Evolutionary conservation across 2,113 vertebrate genomes (phyloP).

Genomic region (Manacus vitellinus): DNA sequence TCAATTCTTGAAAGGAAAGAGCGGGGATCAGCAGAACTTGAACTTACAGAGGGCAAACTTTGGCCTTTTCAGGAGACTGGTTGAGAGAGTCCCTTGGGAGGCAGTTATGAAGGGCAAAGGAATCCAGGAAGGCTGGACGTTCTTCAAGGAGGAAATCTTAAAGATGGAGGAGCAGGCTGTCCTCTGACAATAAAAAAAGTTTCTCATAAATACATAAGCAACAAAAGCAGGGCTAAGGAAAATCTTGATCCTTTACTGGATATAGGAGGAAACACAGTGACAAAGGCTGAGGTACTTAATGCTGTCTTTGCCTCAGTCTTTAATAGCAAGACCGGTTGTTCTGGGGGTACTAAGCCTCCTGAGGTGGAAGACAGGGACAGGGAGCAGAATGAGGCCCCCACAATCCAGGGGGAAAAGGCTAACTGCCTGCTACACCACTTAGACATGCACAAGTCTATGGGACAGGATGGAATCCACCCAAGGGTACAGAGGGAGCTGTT

Average conservation of each 20-base stretch:
- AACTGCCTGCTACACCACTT: not conserved
- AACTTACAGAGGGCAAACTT: not conserved
- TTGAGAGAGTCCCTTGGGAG: not conserved
- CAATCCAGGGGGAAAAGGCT: not conserved
- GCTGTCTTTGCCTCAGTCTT: not conserved
- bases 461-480: not conserved
- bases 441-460: not conserved
- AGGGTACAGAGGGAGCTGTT: not conserved
- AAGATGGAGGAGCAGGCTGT: fast-evolving
- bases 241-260: not conserved
- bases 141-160: not conserved
- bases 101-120: not conserved
- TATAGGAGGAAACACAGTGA: not conserved
- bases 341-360: not conserved
- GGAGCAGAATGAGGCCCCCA: not conserved
- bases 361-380: not conserved
- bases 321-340: not conserved
- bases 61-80: not conserved
- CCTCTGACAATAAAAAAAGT: not conserved
- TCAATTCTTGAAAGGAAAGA: not conserved
- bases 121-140: not conserved
- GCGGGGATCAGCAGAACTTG: not conserved
- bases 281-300: not conserved
- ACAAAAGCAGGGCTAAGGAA: not conserved
- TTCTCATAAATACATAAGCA: not conserved